Evolutionary conservation across 2,797 vertebrate genomes (phyloP), one percentile per base, ranked within the genome.

Genomic region (Neosalanx taihuensis): DNA sequence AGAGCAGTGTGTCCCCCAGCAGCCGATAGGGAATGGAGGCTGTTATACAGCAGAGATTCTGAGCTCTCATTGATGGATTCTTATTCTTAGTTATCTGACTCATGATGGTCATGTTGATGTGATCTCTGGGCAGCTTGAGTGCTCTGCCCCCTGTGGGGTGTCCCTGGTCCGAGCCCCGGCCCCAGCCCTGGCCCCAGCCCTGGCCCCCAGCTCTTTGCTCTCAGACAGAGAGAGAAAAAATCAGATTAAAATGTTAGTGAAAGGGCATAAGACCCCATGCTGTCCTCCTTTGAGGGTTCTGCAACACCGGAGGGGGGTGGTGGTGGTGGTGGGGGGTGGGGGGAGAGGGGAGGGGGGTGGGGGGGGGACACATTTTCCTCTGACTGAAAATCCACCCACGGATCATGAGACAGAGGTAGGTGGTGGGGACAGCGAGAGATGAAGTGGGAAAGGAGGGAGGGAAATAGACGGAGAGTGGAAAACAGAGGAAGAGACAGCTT

Each of bases 401-500:
- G 29, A 60, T 49, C 30, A 51, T 37, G 26, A 37, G 15, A 30
- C 18, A 35, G 37, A 37, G 23, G 13, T 23, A 73, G 2, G 53
- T 10, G 70, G 18, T 23, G 41, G 61, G 10, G 56, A 30, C 4
- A 37, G 6, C 29, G 56, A 56, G 5, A 62, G 46, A 56, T 6
- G 26, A 66, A 53, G 5, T 64, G 65, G 61, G 0, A 49, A 31
- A 68, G 46, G 20, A 67, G 56, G 59, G 4, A 51, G 64, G 67
- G 2, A 69, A 59, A 73, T 0, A 64, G 65, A 68, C 26, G 59
- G 3, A 29, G 49, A 66, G 5, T 26, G 30, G 3, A 29, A 53
- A 62, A 69, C 20, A 29, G 30, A 23, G 9, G 74, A 23, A 72
- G 61, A 62, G 71, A 58, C 49, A 70, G 58, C 78, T 80, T 74